Percentiles rank a stretch among this genome's conserved stretches.
phyloP scores from a whole-genome alignment of 2,797 vertebrate species.

The Acanthis flammea region DNA sequence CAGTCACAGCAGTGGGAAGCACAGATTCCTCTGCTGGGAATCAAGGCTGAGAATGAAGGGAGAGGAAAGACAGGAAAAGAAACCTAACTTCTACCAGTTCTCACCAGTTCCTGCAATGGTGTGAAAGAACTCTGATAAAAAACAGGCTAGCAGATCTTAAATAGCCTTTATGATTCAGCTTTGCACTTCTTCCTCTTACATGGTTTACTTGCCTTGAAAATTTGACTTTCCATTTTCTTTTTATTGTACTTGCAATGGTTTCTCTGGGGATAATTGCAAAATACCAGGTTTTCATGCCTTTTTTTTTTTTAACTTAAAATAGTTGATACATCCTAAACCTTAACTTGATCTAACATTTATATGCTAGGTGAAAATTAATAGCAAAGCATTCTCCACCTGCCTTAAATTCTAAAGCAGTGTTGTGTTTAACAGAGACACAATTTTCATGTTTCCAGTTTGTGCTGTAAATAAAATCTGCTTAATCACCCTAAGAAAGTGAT shows the following conservation, averaged over 20 bases:
- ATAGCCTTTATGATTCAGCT: neutral
- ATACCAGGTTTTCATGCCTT: neutral
- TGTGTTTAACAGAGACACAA: slow-evolving; percentile 20
- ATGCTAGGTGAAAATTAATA: neutral
- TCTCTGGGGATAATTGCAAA: neutral
- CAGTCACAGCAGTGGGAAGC: neutral
- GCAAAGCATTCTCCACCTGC: neutral
- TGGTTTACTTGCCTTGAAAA: neutral
- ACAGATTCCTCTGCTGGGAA: neutral
- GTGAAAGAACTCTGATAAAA: neutral
- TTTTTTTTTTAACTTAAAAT: neutral
- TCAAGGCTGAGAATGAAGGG: neutral
- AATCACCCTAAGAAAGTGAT: slow-evolving; percentile 27
- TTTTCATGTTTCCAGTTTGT: slow-evolving; percentile 34
- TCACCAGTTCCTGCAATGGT: neutral
- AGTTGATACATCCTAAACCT: neutral
- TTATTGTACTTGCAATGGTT: neutral
- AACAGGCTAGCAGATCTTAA: neutral
- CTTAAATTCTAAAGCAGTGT: neutral
- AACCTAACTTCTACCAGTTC: neutral
- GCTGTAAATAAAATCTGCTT: slow-evolving; percentile 53
- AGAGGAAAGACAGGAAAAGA: neutral
- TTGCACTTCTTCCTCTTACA: neutral
- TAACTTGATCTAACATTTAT: neutral
- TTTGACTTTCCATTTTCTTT: neutral